Evolutionary conservation across 2,113 vertebrate species (phyloP), one percentile per base, ranked within the genome.

Genomic region (Chrysemys picta): DNA sequence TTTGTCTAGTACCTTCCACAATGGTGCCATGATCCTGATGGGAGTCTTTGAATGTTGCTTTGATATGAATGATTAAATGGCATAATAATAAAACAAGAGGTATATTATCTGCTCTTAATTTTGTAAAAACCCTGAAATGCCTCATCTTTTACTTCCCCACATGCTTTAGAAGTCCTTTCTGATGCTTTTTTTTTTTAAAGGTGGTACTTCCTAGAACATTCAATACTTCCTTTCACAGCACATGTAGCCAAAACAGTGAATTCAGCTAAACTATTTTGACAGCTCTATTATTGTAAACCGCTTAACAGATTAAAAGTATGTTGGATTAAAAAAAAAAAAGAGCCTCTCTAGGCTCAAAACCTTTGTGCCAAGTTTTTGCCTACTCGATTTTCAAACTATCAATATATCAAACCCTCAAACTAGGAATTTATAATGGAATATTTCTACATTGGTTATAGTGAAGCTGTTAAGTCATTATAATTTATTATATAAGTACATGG

Each of bases 241-340:
- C 84, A 96, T 96, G 96, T 90, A 85, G 89, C 91, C 83, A 94
- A 96, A 96, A 96, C 92, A 6, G 9, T 88, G 65, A 80, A 87
- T 93, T 95, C 76, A 93, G 93, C 88, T 95, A 59, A 65, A 45
- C 89, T 97, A 85, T 97, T 97, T 94, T 97, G 95, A 96, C 83
- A 93, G 65, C 47, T 96, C 38, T 86, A 57, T 92, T 79, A 90
- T 89, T 96, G 87, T 96, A 95, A 96, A 96, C 88, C 88, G 94
- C 94, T 97, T 97, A 96, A 89, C 89, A 95, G 92, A 95, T 95
- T 96, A 96, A 94, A 97, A 96, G 88, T 86, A 53, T 88, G 84
- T 94, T 92, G 86, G 65, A 24, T 38, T 93, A 24, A 47, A 47
- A 47, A 47, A 47, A 47, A 50, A 27, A 57, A 69, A 80, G 45